Evolutionary conservation across 2,113 vertebrate species (phyloP).

Genomic region (Engystomops pustulosus): DNA sequence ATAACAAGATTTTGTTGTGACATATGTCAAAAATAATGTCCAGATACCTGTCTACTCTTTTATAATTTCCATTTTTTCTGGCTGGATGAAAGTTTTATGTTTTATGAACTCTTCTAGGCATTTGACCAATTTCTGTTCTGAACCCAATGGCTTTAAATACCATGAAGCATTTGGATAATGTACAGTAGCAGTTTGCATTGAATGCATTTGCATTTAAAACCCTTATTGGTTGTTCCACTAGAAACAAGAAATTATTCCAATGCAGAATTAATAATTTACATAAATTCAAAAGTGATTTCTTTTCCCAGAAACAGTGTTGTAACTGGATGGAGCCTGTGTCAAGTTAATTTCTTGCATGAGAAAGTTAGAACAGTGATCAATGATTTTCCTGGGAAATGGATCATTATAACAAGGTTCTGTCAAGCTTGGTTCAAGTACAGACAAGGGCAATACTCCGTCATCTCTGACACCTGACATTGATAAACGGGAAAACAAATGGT

Average conservation of each 20-base stretch:
- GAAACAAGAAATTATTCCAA: background rate
- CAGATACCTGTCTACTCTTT: no score
- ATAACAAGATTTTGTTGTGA: no score
- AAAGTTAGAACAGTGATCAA: conserved; percentile 13
- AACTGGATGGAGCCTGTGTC: background rate
- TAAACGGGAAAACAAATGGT: conserved; percentile 43
- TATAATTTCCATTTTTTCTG: no score
- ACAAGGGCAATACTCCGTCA: conserved; percentile 38
- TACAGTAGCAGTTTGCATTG: background rate
- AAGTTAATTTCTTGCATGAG: background rate
- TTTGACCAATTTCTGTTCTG: background rate
- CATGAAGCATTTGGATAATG: background rate
- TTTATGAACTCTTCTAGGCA: no score
- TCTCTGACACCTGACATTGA: conserved; percentile 33
- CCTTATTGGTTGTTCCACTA: background rate
- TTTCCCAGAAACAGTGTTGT: background rate
- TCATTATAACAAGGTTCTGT: conserved; percentile 43
- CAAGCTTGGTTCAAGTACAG: conserved; percentile 28
- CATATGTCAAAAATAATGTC: no score
- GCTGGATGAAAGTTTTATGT: no score
- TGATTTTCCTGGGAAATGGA: conserved; percentile 10
- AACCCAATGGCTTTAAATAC: background rate
- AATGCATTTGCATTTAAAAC: background rate
- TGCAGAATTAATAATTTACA: background rate
- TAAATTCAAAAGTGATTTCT: background rate